phyloP scores from a whole-genome alignment of 2,113 vertebrate genomes.

The Oplegnathus fasciatus region DNA sequence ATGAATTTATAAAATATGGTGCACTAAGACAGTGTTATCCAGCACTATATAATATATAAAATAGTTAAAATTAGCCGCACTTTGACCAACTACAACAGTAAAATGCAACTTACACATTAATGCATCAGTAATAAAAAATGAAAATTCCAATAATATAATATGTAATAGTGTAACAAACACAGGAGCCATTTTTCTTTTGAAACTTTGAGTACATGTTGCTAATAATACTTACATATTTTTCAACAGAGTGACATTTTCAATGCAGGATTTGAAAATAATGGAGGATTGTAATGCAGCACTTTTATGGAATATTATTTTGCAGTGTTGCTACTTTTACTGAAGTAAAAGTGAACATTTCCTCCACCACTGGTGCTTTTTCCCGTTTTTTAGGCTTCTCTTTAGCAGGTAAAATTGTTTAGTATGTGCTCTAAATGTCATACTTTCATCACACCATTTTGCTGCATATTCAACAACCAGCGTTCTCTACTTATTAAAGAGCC shows the following conservation, averaged over 20 bases:
- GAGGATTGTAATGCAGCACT: background rate
- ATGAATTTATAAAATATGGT: background rate
- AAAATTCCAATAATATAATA: background rate
- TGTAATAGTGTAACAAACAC: background rate
- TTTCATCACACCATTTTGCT: background rate
- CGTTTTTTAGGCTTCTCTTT: background rate
- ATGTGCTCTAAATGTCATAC: background rate
- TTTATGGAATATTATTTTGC: background rate
- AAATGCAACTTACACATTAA: background rate
- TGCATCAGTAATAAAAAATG: background rate
- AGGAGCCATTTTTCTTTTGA: background rate
- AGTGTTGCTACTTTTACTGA: background rate
- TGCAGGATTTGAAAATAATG: background rate
- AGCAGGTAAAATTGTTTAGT: background rate
- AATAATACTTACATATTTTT: background rate
- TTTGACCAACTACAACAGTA: background rate
- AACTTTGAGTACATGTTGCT: background rate
- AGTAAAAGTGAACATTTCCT: background rate
- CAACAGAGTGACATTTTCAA: background rate
- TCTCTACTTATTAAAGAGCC: background rate
- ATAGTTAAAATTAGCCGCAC: background rate
- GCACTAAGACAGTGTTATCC: background rate
- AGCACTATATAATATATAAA: background rate
- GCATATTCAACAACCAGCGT: background rate
- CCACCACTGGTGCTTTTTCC: background rate